A percentile compares a stretch with the other conserved stretches of the same genome.
Evolutionary conservation across 2,888 invertebrate genomes (phyloP).

Genomic region (Linyphia triangularis): DNA sequence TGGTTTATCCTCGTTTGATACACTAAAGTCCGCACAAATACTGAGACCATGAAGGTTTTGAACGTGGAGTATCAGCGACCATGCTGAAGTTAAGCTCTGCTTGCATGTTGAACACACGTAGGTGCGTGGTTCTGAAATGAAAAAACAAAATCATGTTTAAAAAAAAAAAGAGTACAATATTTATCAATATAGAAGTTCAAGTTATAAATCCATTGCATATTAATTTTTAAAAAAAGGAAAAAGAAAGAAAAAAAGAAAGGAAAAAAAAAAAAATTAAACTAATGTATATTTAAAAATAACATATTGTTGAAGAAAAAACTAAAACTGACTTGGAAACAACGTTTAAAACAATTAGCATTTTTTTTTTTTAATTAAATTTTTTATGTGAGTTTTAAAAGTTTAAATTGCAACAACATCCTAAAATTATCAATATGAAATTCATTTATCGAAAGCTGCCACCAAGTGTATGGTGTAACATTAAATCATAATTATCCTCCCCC

Average conservation of each 20-base stretch:
- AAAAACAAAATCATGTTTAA: conserved; percentile 6
- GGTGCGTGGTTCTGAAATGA: conserved; percentile 88
- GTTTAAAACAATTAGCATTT: too few relatives aligned
- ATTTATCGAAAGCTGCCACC: not conserved
- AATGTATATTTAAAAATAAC: not conserved
- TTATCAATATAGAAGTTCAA: not conserved
- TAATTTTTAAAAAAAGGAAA: not conserved
- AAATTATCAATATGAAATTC: not conserved
- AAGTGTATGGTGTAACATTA: not conserved
- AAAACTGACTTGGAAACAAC: too few relatives aligned
- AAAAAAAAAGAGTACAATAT: not conserved
- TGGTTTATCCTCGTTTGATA: conserved; percentile 56
- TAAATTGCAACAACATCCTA: not conserved
- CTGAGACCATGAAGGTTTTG: conserved; percentile 96
- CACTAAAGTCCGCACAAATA: conserved; percentile 87
- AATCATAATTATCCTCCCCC: not conserved
- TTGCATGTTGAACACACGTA: conserved; percentile 97
- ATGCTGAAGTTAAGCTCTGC: conserved; percentile 92
- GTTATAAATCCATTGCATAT: too few relatives aligned
- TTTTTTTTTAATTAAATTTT: too few relatives aligned
- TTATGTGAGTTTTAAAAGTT: not conserved
- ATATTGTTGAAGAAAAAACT: not conserved
- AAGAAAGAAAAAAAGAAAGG: not conserved
- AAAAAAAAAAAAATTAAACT: not conserved
- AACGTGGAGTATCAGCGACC: conserved; percentile 96